A percentile compares a stretch with the other conserved stretches of the same genome.
phyloP scores from a whole-genome alignment of 35 echinoderm and acorn worm species.

The Apostichopus japonicus region DNA sequence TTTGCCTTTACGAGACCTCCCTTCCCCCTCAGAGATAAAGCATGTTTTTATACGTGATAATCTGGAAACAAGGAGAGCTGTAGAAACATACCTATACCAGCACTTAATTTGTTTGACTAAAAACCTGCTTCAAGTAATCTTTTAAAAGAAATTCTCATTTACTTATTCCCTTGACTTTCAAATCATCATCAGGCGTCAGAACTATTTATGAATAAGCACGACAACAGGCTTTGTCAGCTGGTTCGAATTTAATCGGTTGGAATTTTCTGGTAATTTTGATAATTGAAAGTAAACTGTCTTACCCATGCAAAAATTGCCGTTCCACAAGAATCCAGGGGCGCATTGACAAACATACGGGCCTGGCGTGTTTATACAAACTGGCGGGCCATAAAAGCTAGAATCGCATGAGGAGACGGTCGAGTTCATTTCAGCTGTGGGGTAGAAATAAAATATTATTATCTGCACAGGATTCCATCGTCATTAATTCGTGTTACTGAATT shows the following conservation, averaged over 20 bases:
- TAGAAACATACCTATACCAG: too few relatives aligned
- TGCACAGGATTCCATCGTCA: too few relatives aligned
- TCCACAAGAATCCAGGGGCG: slow-evolving; percentile 11
- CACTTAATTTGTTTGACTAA: neutral
- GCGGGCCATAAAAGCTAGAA: slow-evolving; percentile 29
- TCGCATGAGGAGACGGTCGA: neutral
- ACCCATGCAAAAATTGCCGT: slow-evolving; percentile 33
- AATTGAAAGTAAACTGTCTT: neutral
- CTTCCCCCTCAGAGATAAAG: too few relatives aligned
- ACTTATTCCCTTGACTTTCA: neutral
- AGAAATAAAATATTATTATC: too few relatives aligned
- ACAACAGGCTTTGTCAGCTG: neutral
- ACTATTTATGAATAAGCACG: neutral
- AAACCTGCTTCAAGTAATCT: neutral
- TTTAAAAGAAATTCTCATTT: neutral
- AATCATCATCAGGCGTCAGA: neutral
- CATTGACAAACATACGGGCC: slow-evolving; percentile 24
- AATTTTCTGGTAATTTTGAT: neutral
- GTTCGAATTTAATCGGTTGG: neutral
- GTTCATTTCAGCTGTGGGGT: slow-evolving; percentile 14
- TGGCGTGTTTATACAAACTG: slow-evolving; percentile 17
- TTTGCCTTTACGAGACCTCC: too few relatives aligned
- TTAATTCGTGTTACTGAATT: too few relatives aligned
- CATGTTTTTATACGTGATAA: too few relatives aligned
- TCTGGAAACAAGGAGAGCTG: too few relatives aligned